These are phyloP conservation scores for Oncorhynchus clarkii DNA, from an alignment of 2,113 vertebrate genomes.

Conservation along the genomic window DNA sequence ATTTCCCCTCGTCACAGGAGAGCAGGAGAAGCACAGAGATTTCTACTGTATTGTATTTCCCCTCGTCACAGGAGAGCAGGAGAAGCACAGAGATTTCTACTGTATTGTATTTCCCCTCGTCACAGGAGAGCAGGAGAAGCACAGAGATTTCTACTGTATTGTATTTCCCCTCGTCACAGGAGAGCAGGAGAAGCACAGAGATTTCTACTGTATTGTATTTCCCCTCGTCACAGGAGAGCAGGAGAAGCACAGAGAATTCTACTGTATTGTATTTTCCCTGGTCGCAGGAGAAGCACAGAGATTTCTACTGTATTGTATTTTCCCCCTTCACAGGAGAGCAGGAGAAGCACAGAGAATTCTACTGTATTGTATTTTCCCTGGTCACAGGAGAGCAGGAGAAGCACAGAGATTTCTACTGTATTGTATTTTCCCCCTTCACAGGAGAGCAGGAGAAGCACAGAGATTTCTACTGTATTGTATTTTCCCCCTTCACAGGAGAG, in stretches of 20 bases:
- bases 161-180: constrained; percentile 57
- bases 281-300: constrained; percentile 48
- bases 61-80: constrained; percentile 48
- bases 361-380: constrained; percentile 64
- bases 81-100: constrained; percentile 41
- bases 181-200: constrained; percentile 37
- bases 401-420: constrained; percentile 54
- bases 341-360: constrained; percentile 42
- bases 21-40: constrained; percentile 6
- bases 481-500: constrained; percentile 47
- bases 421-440: constrained; percentile 63
- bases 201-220: constrained; percentile 67
- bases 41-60: constrained; percentile 67
- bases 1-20: no score
- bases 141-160: constrained; percentile 63
- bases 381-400: constrained; percentile 43
- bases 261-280: constrained; percentile 64
- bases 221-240: constrained; percentile 34
- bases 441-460: constrained; percentile 25
- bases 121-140: constrained; percentile 38
- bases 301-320: constrained; percentile 67
- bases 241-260: constrained; percentile 42
- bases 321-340: constrained; percentile 37
- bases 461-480: constrained; percentile 67
- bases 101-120: constrained; percentile 65